A percentile compares a stretch with the other conserved stretches of the same genome.
phyloP scores from a whole-genome alignment of 2,888 invertebrate species.

The Apamea anceps region DNA sequence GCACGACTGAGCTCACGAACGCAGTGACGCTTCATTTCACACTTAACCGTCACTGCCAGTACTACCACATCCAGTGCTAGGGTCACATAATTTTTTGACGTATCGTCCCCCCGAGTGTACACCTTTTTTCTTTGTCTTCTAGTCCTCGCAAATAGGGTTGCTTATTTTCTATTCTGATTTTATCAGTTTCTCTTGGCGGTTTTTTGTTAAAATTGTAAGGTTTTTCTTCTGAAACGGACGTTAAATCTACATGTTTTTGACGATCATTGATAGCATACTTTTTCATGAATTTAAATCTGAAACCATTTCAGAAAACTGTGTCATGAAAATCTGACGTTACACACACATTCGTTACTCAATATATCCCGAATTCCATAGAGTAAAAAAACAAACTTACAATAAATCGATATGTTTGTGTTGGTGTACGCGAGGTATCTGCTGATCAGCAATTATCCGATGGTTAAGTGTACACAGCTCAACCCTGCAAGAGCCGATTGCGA shows the following conservation, averaged over 20 bases:
- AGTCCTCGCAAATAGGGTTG: conserved; percentile 77
- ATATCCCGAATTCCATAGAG: not conserved
- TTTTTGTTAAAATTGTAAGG: conserved; percentile 19
- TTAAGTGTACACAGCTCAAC: conserved; percentile 75
- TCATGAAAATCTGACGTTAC: not conserved
- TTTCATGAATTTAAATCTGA: not conserved
- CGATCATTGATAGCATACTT: not conserved
- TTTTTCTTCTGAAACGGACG: not conserved
- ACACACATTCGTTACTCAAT: not conserved
- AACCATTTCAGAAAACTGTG: not conserved
- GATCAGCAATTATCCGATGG: conserved; percentile 77
- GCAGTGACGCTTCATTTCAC: conserved; percentile 42
- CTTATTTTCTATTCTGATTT: conserved; percentile 66
- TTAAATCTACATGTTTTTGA: not conserved
- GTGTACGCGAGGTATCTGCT: conserved; percentile 59
- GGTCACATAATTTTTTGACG: conserved; percentile 83
- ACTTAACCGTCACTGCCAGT: conserved; percentile 41
- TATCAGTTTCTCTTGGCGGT: conserved; percentile 41
- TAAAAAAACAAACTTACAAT: conserved; percentile 48
- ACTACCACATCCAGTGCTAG: conserved; percentile 58
- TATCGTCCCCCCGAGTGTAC: conserved; percentile 79
- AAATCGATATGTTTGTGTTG: conserved; percentile 61
- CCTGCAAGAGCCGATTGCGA: conserved; percentile 81
- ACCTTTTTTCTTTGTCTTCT: conserved; percentile 81
- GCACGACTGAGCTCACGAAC: conserved; percentile 57